Evolutionary conservation across 2,113 vertebrate species (phyloP), one percentile per base, ranked within the genome.

Genomic region (Casuarius casuarius): DNA sequence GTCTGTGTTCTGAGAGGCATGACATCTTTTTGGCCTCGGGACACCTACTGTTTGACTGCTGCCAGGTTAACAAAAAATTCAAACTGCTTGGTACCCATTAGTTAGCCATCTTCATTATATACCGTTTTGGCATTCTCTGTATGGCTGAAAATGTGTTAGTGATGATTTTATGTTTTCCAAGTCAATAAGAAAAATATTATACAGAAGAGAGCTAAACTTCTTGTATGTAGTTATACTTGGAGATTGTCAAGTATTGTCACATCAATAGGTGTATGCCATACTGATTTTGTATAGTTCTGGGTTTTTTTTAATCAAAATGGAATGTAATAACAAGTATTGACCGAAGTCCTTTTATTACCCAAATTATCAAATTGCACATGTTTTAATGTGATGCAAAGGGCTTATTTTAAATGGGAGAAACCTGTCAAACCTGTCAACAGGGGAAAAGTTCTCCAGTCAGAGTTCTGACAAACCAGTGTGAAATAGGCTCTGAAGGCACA

Each of bases 211-310:
- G 4, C 9, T 79, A 58, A 62, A 49, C 78, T 52, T 66, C 9
- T 33, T 78, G 3, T 42, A 20, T 58, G 25, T 46, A 70, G 13
- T n/a, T 67, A 31, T 20, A 74, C 4, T 14, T 66, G 18, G 40
- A 89, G 31, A 77, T 6, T 19, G 42, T 62, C 29, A 0, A 0
- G 44, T 62, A 86, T 4, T 2, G 38, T 38, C 38, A 38, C 38
- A 38, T 18, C 16, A 38, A 67, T 56, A 19, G 54, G 35, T 38
- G 14, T 62, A 14, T 42, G 7, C 17, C 67, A 18, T 48, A 31
- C 7, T 83, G 4, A 22, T 51, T 89, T 77, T 59, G 8, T 48
- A n/a, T 70, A 10, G 9, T 48, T 82, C 35, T 78, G 46, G 21
- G 10, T 52, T 25, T 35, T 35, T 74, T 74, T 52, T 67, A 87